phyloP scores from a whole-genome alignment of 2,113 vertebrate species.

The Bos indicus region DNA sequence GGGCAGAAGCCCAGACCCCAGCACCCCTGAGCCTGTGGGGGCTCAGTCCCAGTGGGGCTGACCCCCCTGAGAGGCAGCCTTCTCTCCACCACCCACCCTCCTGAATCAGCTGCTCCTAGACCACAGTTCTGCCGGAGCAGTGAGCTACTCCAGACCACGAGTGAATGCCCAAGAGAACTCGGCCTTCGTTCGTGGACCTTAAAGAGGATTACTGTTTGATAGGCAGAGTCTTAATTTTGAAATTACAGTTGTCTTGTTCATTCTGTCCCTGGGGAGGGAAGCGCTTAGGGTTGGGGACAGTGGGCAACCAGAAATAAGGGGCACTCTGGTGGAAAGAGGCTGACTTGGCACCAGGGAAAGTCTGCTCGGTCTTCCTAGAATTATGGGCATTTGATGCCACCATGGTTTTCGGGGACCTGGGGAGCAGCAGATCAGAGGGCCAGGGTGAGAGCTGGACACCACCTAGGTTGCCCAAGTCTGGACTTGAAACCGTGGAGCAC shows the following conservation, averaged over 20 bases:
- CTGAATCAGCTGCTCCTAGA: neutral
- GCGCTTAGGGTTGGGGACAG: neutral
- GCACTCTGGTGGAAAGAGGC: neutral
- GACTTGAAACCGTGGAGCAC: neutral
- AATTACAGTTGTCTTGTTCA: neutral
- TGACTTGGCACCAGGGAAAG: neutral
- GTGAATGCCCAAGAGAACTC: too few relatives aligned
- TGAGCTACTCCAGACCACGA: accelerated
- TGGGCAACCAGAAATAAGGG: neutral
- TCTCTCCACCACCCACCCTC: neutral
- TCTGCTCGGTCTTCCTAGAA: neutral
- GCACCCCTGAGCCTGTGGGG: neutral
- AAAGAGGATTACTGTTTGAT: neutral
- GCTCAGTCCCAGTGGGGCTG: neutral
- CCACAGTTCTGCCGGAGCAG: neutral
- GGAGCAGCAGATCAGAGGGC: neutral
- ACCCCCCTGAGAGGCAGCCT: neutral
- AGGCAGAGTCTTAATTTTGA: neutral
- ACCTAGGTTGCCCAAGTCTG: neutral
- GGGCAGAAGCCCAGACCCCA: neutral
- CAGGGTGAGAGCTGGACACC: neutral
- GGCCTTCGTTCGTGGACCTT: neutral
- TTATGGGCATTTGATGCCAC: neutral
- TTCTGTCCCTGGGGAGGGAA: neutral
- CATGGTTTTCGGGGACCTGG: neutral